Evolutionary conservation across 2,888 invertebrate species (phyloP).

Genomic region (Caenorhabditis sp.): DNA sequence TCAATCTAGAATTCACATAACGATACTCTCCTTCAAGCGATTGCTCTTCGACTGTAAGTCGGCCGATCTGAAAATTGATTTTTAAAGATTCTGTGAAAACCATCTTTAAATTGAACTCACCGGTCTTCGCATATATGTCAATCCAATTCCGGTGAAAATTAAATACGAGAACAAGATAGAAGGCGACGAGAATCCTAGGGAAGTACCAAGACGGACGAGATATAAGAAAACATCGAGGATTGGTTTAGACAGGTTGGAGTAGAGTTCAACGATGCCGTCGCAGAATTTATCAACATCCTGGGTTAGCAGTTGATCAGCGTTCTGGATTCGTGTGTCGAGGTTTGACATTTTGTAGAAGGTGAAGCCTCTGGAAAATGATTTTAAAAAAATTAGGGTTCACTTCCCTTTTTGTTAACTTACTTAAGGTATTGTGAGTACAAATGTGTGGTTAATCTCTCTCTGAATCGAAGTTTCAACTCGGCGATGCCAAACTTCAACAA

Average conservation of each 20-base stretch:
- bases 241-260: slow-evolving; percentile 95
- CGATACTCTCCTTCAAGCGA: slow-evolving; percentile 97
- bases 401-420: slow-evolving; percentile 75
- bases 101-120: slow-evolving; percentile 28
- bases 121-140: slow-evolving; percentile 77
- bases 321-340: slow-evolving; percentile 90
- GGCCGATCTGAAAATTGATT: slow-evolving; percentile 74
- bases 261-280: slow-evolving; percentile 90
- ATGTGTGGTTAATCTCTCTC: slow-evolving; percentile 86
- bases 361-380: slow-evolving; percentile 58
- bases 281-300: slow-evolving; percentile 98
- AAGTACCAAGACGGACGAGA: slow-evolving; percentile 85
- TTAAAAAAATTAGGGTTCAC: too few relatives aligned
- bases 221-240: slow-evolving; percentile 92
- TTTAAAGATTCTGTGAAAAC: too few relatives aligned
- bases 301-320: slow-evolving; percentile 94
- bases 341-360: slow-evolving; percentile 89
- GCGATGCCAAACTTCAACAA: slow-evolving; percentile 82
- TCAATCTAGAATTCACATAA: slow-evolving; percentile 92
- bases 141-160: slow-evolving; percentile 83
- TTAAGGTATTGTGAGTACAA: slow-evolving; percentile 90
- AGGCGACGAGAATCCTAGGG: slow-evolving; percentile 87
- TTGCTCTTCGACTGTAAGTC: slow-evolving; percentile 91
- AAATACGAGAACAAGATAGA: slow-evolving; percentile 87
- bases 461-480: slow-evolving; percentile 87